phyloP scores from a whole-genome alignment of 1,140 invertebrate species.

The Drosophila saltans region DNA sequence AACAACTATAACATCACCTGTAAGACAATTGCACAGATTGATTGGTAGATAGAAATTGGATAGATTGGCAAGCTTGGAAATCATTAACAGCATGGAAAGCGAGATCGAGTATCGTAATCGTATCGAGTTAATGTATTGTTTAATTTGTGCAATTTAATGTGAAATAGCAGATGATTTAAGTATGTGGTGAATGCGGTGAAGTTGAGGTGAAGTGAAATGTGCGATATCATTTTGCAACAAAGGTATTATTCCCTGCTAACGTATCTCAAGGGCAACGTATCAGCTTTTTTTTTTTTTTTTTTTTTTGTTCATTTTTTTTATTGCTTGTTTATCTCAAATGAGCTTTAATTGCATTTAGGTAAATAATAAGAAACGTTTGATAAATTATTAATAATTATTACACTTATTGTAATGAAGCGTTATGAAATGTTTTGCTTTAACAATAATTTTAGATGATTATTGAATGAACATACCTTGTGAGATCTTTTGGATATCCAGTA shows the following conservation, averaged over 20 bases:
- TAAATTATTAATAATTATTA: constrained; percentile 32
- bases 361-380: constrained; percentile 44
- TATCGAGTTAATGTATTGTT: neutral
- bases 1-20: constrained; percentile 74
- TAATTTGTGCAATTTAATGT: constrained; percentile 53
- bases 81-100: constrained; percentile 59
- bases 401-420: constrained; percentile 55
- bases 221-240: constrained; percentile 29
- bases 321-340: constrained; percentile 48
- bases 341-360: constrained; percentile 75
- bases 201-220: constrained; percentile 62
- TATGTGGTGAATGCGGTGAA: constrained; percentile 56
- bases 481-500: constrained; percentile 44
- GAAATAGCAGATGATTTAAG: constrained; percentile 39
- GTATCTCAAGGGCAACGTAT: neutral
- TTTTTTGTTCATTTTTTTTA: neutral
- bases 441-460: constrained; percentile 29
- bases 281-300: constrained; percentile 17
- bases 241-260: neutral
- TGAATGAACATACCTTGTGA: constrained; percentile 47
- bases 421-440: constrained; percentile 44
- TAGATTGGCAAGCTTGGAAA: constrained; percentile 60
- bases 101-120: neutral
- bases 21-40: constrained; percentile 75
- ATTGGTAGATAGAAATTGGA: constrained; percentile 70